Evolutionary conservation across 2,113 vertebrate species (phyloP).

Genomic region (Microcebus griseorufus): DNA sequence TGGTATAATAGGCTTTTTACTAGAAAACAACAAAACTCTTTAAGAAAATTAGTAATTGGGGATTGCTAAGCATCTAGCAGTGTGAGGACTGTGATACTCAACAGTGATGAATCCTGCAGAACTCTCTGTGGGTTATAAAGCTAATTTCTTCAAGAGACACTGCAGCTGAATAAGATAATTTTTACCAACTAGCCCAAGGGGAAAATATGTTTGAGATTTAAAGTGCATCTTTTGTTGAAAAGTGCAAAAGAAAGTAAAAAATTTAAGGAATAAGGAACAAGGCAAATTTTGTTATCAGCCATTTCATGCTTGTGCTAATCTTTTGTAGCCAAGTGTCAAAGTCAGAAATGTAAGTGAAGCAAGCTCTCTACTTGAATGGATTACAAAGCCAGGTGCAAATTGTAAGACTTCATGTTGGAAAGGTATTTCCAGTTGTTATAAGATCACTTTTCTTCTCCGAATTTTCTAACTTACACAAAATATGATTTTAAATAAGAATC

Average conservation of each 20-base stretch:
- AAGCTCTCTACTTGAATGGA: not conserved
- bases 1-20: not conserved
- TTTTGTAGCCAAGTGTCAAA: slow-evolving; percentile 27
- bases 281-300: not conserved
- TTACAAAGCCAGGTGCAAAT: not conserved
- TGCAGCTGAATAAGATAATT: slow-evolving; percentile 42
- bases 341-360: not conserved
- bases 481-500: slow-evolving; percentile 9
- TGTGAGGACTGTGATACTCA: not conserved
- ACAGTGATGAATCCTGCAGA: slow-evolving; percentile 11
- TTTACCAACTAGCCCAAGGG: not conserved
- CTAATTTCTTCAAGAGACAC: slow-evolving; percentile 60
- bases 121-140: not conserved
- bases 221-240: not conserved
- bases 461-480: slow-evolving; percentile 9
- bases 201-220: not conserved
- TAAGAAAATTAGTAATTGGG: slow-evolving; percentile 35
- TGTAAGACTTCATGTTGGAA: not conserved
- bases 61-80: not conserved
- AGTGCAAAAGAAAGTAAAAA: slow-evolving; percentile 27
- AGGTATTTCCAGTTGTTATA: not conserved
- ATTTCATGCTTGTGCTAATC: slow-evolving; percentile 22
- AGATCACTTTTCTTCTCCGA: not conserved
- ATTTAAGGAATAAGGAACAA: not conserved
- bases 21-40: not conserved